Base-by-base conservation (phyloP, 1,140 invertebrate genomes). In the Trialeurodes vaporariorum region DNA sequence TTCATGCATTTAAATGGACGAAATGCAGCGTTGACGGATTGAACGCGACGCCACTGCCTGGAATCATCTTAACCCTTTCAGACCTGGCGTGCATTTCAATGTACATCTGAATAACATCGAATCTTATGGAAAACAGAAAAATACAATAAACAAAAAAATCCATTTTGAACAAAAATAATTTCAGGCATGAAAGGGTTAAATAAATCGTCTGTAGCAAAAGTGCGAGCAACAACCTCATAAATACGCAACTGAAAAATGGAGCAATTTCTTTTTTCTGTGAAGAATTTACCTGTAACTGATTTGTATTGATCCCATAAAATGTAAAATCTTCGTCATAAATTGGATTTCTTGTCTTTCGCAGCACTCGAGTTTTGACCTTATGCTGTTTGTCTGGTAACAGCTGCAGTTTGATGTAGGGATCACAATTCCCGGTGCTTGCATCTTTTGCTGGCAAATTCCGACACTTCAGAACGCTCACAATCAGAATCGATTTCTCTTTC, bases 271-370 rank as follows among this genome's bases (percentile, higher is more conserved):
- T n/a, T n/a, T 62, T 62, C 21, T n/a, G 59, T 23, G 25, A 40
- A 64, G 27, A 25, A n/a, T 25, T 70, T 75, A 84, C 84, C 79
- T 83, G 80, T 2, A 97, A 80, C 76, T 95, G 92, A 72, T 88
- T 87, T 64, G 87, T 85, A 40, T 86, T 88, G 69, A 97, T 87
- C 27, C 94, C 94, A 75, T 95, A 97, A 82, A 98, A 96, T 0
- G 94, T 96, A 76, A 98, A 97, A 75, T 96, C 93, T 77, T 98
- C 95, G 75, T 98, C 93, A 78, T 96, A 98, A 9, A 94, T 86
- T 0, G 95, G 95, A 79, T 94, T 92, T 21, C 88, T 82, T 12
- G 94, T 96, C 74, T 95, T 95, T 60, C 94, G 84, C 12, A 98
- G 84, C 1, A 97, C 94, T 25, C 94, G 84, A 59, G 94, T 97